phyloP scores from a whole-genome alignment of 2,797 vertebrate genomes.

The Aselliscus stoliczkanus region DNA sequence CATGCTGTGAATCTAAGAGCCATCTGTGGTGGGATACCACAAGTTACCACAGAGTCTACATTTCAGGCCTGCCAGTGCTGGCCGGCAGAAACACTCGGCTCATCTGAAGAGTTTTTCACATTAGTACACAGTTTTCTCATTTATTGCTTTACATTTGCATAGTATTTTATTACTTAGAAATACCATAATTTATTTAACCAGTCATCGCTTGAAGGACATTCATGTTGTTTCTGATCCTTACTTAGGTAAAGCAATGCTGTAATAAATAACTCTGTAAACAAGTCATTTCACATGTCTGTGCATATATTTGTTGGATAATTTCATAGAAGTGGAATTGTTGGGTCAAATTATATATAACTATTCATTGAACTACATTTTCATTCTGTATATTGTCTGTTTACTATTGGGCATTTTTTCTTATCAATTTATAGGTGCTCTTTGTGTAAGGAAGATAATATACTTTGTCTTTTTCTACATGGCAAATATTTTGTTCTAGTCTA shows the following conservation, averaged over 20 bases:
- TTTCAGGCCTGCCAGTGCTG: background rate
- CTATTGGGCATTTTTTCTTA: background rate
- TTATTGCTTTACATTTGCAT: background rate
- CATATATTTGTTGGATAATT: background rate
- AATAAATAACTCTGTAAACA: background rate
- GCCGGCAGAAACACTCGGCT: background rate
- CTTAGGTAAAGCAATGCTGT: background rate
- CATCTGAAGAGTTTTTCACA: background rate
- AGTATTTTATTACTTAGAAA: background rate
- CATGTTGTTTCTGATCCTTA: background rate
- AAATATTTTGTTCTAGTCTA: slow-evolving; percentile 6
- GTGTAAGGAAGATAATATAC: background rate
- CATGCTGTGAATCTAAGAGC: background rate
- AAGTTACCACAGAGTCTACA: background rate
- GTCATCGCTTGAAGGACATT: background rate
- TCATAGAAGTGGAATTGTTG: background rate
- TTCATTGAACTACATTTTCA: background rate
- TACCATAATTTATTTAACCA: background rate
- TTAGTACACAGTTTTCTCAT: background rate
- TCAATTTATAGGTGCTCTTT: background rate
- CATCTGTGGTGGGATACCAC: background rate
- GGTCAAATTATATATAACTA: background rate
- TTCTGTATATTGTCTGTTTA: background rate
- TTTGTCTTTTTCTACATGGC: background rate
- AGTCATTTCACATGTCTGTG: background rate